phyloP scores from a whole-genome alignment of 1,140 invertebrate species.

The Phenacoccus solenopsis region DNA sequence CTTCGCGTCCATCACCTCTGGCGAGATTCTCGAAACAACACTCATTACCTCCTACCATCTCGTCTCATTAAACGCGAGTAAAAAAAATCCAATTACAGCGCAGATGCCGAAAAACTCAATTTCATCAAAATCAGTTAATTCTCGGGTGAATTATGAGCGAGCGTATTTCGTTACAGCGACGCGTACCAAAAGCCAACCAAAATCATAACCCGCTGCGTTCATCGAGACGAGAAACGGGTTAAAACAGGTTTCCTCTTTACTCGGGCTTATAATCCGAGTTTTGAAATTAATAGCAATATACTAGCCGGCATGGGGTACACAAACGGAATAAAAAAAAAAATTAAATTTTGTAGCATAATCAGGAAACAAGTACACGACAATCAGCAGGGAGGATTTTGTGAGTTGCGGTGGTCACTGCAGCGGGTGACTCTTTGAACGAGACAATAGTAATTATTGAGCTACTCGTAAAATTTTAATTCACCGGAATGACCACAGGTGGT shows the following conservation, averaged over 20 bases:
- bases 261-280: too few species aligned
- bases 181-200: not conserved
- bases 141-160: not conserved
- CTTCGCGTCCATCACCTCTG: too few species aligned
- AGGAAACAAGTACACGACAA: slow-evolving; percentile 10
- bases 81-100: too few species aligned
- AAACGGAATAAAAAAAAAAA: slow-evolving; percentile 9
- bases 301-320: not conserved
- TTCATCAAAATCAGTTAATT: slow-evolving; percentile 3
- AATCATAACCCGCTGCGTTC: not conserved
- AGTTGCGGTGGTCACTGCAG: slow-evolving; percentile 1
- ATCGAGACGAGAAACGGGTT: not conserved
- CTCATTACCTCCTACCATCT: too few species aligned
- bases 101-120: too few species aligned
- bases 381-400: slow-evolving; percentile 8
- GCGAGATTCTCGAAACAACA: too few species aligned
- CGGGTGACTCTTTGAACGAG: slow-evolving; percentile 4
- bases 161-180: not conserved
- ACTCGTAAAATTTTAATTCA: slow-evolving; percentile 16
- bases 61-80: too few species aligned
- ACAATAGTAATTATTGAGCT: not conserved
- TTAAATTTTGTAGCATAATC: slow-evolving; percentile 13
- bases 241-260: not conserved
- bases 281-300: slow-evolving; percentile 10
- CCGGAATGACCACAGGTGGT: slow-evolving; percentile 10